Evolutionary conservation across 2,113 vertebrate genomes (phyloP), one percentile per base, ranked within the genome.

Genomic region (Coryphaenoides rupestris): DNA sequence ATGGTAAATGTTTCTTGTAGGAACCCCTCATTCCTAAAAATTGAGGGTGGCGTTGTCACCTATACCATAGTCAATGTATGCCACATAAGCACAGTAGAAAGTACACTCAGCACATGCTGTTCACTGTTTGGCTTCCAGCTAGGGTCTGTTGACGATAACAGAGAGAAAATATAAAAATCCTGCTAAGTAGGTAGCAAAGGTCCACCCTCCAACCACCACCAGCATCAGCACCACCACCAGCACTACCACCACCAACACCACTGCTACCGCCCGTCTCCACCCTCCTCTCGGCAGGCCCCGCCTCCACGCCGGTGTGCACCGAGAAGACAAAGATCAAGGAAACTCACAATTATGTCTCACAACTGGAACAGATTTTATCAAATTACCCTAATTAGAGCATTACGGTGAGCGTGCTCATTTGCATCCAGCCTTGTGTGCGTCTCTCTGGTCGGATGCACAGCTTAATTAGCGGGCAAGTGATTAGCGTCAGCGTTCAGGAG

Each of bases 371-470:
- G 90, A 94, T 95, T 94, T 93, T 92, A 93, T 94, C 92, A 93
- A 94, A 95, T 93, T 92, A 94, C 94, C 91, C 91, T 95, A 93
- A 94, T 95, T 95, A 94, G 92, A 93, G 93, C 91, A 93, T 93
- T 93, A 93, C 91, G 92, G 92, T 92, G 93, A 94, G 90, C 80
- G 88, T 90, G 66, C 91, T 93, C 92, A 92, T 94, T 94, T 94
- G 92, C 92, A 94, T 94, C 93, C 93, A 93, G 93, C 60, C 45
- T n/a, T n/a, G n/a, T 91, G 92, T 90, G 33, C 33, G 92, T 93
- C 94, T 93, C 93, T 93, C 92, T 92, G 92, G 92, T 94, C 92
- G 92, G 90, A 93, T 95, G 93, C 94, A 91, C 92, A 90, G 92
- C 92, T 95, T 95, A 95, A 95, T 95, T 93, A 93, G 95, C 33